Conservation (phyloP, 1,140 invertebrate genomes). For the Hormaphis cornu region DNA sequence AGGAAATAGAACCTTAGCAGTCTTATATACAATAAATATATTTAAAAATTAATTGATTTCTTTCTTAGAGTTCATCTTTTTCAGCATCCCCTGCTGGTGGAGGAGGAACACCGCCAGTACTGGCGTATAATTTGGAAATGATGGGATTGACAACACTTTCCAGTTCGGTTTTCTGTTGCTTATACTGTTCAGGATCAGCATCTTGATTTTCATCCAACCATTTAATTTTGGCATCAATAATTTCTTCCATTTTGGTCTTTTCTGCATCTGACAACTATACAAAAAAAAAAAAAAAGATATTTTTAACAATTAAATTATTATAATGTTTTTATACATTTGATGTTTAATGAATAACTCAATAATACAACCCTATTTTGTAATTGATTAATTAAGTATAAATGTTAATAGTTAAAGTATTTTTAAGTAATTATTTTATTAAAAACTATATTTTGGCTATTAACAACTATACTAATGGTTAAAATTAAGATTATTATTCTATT, state of each 20-base stretch:
- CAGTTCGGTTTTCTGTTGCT: slow-evolving; percentile 94
- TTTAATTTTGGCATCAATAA: slow-evolving; percentile 93
- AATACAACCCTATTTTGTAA: no score
- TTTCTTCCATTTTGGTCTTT: slow-evolving; percentile 90
- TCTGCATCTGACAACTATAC: slow-evolving; percentile 68
- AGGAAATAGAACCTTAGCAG: slow-evolving; percentile 26
- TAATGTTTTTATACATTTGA: no score
- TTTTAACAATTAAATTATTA: not conserved
- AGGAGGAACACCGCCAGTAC: slow-evolving; percentile 63
- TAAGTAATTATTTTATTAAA: no score
- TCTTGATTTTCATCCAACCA: slow-evolving; percentile 96
- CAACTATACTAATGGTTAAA: no score
- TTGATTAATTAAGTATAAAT: no score
- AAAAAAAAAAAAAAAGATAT: slow-evolving; percentile 30
- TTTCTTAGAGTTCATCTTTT: slow-evolving; percentile 34
- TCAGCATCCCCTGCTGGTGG: slow-evolving; percentile 47
- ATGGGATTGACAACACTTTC: slow-evolving; percentile 95
- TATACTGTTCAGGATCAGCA: slow-evolving; percentile 85
- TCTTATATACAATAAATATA: slow-evolving; percentile 26
- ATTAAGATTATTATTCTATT: no score
- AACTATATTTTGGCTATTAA: no score
- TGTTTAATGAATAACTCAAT: no score
- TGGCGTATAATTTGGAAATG: slow-evolving; percentile 93
- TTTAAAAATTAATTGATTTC: not conserved
- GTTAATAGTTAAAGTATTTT: no score